A percentile compares a stretch with the other conserved stretches of the same genome.
These are phyloP conservation scores for Rhincodon typus DNA, from an alignment of 2,797 vertebrate genomes.

Conservation along the genomic window DNA sequence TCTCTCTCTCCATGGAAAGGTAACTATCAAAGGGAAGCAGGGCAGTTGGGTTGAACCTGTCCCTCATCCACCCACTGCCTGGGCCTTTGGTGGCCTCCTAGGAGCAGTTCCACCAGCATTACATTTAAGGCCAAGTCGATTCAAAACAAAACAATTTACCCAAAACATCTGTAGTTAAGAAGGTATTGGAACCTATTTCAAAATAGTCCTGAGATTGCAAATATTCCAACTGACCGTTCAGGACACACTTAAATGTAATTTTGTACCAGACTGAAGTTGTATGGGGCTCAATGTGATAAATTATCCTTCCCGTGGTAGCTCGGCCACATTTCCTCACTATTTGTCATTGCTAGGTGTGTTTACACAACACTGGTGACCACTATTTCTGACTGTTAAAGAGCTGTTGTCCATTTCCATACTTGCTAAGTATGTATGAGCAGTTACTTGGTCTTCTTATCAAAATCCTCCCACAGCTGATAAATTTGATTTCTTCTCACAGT, in stretches of 20 bases:
- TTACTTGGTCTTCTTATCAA: not conserved
- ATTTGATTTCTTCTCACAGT: not conserved
- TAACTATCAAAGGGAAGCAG: no score
- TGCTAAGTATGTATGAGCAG: no score
- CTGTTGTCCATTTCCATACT: no score
- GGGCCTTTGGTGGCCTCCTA: no score
- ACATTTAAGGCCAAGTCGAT: not conserved
- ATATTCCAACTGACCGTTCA: not conserved
- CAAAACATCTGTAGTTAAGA: not conserved
- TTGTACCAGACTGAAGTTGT: not conserved
- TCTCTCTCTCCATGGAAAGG: no score
- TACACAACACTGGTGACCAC: not conserved
- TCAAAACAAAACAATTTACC: not conserved
- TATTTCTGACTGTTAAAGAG: not conserved
- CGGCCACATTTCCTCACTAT: not conserved
- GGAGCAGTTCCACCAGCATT: no score
- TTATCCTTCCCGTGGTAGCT: not conserved
- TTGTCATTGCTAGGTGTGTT: not conserved
- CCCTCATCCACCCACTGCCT: no score
- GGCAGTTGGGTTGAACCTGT: no score
- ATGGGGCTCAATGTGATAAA: not conserved
- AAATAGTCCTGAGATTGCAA: not conserved
- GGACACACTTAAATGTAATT: not conserved
- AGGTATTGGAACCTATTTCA: not conserved
- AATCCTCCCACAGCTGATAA: not conserved